Base-by-base conservation (phyloP, 2,113 vertebrate species). In the Calypte anna region DNA sequence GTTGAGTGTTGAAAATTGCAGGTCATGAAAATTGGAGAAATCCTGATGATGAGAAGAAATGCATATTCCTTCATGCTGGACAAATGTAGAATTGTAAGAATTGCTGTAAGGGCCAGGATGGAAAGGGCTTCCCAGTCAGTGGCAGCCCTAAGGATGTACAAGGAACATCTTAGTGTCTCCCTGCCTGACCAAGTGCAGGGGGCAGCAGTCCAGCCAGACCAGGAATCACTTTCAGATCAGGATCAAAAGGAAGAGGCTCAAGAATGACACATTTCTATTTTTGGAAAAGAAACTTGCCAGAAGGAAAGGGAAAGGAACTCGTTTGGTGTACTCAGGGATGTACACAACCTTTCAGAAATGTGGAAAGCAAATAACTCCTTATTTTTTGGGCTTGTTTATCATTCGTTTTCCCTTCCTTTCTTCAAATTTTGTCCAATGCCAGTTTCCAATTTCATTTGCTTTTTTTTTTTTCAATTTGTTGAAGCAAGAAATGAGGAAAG, bases 121-220 rank as follows among this genome's bases (percentile, higher is more conserved):
- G 22, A 38, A 62, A 38, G 48, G 16, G 31, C 1, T 80, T 6
- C 20, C 43, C 2, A 2, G 14, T 6, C 1, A 0, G 7, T 31
- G 63, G 58, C 33, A 50, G 54, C 10, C 43, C 16, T 3, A 0
- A 40, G 11, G 17, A 43, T 1, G 0, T 27, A 31, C 2, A 2
- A 75, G 31, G 14, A 21, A 54, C 69, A 63, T 12, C 22, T 31
- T 1, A 0, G 14, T 48, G 36, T 58, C 50, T 57, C 44, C 53
- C 17, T 53, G 12, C 27, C 44, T 21, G n/a, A 15, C 12, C 38
- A 50, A 62, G 20, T 14, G 19, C 27, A 54, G 55, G 38, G 30
- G 7, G 18, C 19, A 58, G 24, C 30, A 81, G 30, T 44, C 22
- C 64, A 44, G 22, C 18, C 51, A 66, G 53, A 75, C 55, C 54